These are phyloP conservation scores for Eulemur mongoz DNA, from an alignment of 2,797 vertebrate genomes.

Conservation along the genomic window DNA sequence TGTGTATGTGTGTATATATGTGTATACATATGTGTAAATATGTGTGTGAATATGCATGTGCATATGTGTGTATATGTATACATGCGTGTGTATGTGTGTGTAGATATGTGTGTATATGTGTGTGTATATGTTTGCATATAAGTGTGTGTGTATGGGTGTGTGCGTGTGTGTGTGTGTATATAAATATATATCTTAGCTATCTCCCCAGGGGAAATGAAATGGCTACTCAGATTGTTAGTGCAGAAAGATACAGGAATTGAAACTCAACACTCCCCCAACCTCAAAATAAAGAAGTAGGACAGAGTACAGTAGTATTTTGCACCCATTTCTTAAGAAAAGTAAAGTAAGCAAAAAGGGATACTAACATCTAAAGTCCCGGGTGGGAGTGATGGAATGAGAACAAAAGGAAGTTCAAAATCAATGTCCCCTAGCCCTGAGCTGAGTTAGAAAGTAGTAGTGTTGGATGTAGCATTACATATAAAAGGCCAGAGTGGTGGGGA, in stretches of 20 bases:
- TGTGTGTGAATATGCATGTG: too few species aligned
- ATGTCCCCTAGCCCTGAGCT: accelerated
- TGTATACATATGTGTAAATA: neutral
- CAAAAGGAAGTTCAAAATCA: neutral
- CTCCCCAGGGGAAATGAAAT: conserved; percentile 43
- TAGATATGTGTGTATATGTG: too few species aligned
- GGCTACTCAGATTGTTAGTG: neutral
- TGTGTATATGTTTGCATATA: too few species aligned
- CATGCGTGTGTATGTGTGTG: too few species aligned
- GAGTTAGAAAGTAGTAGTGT: neutral
- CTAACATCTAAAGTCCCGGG: neutral
- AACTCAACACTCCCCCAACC: conserved; percentile 41
- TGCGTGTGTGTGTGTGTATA: too few species aligned
- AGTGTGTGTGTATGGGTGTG: too few species aligned
- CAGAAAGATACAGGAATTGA: conserved; percentile 61
- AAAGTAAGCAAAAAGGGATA: neutral
- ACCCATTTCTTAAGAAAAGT: conserved; percentile 25
- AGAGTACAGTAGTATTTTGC: neutral
- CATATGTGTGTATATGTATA: too few species aligned
- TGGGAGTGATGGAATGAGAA: neutral
- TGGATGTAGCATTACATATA: too few species aligned
- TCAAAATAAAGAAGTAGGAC: conserved; percentile 67
- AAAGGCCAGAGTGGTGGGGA: neutral
- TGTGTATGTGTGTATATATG: too few species aligned
- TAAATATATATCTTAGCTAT: neutral